A percentile compares a stretch with the other conserved stretches of the same genome.
These are phyloP conservation scores for Perca schrenkii DNA, from an alignment of 2,113 vertebrate species.

Conservation along the genomic window DNA sequence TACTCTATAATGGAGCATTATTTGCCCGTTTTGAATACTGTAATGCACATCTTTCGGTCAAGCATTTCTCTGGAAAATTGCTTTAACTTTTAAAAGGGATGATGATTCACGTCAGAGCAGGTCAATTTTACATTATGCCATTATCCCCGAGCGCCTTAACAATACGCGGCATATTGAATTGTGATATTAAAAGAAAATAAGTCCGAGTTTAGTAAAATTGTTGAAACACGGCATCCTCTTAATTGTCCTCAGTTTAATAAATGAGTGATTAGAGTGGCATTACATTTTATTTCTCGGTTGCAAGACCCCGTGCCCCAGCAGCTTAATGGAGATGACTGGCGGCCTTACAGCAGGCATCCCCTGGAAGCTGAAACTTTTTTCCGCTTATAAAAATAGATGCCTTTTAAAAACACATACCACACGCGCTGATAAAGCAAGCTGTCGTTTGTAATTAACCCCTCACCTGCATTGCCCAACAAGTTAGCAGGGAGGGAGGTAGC, in stretches of 20 bases:
- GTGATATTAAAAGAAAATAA: constrained; percentile 83
- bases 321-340: constrained; percentile 37
- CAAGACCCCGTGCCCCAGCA: constrained; percentile 12
- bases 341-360: constrained; percentile 47
- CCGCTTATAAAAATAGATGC: constrained; percentile 35
- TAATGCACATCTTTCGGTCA: constrained; percentile 95
- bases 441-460: constrained; percentile 76
- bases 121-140: constrained; percentile 94
- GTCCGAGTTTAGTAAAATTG: constrained; percentile 1
- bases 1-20: constrained; percentile 98
- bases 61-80: constrained; percentile 98
- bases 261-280: constrained; percentile 28
- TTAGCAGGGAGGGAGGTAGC: constrained; percentile 5
- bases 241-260: constrained; percentile 51
- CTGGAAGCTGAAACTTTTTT: constrained; percentile 39
- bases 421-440: constrained; percentile 54
- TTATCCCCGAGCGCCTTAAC: constrained; percentile 96
- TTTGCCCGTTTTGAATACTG: constrained; percentile 99
- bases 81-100: constrained; percentile 99
- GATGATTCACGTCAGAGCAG: constrained; percentile 93
- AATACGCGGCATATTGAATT: constrained; percentile 90
- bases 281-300: constrained; percentile 28
- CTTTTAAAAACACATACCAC: constrained; percentile 28
- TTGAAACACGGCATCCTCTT: constrained; percentile 30
- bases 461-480: constrained; percentile 68